Evolutionary conservation across 2,888 invertebrate genomes (phyloP).

Genomic region (Lymantria monacha): DNA sequence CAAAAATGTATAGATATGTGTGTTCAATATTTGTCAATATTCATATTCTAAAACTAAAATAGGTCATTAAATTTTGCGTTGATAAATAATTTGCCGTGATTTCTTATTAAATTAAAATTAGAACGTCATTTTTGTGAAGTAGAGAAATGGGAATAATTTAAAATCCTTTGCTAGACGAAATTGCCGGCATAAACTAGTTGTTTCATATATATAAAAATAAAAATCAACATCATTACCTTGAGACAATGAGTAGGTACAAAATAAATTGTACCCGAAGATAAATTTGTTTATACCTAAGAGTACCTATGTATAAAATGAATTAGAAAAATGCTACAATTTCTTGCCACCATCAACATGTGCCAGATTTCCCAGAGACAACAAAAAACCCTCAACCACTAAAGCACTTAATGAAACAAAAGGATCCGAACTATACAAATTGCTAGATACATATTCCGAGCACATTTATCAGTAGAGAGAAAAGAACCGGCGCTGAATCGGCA

Average conservation of each 20-base stretch:
- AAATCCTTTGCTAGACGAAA: no score
- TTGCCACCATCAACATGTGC: constrained; percentile 33
- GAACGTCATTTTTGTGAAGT: no score
- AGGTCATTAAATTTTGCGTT: no score
- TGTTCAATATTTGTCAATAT: no score
- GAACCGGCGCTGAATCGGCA: constrained; percentile 68
- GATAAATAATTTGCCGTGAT: no score
- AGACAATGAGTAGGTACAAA: not conserved
- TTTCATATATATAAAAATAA: no score
- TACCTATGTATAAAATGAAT: not conserved
- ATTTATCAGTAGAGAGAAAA: constrained; percentile 72
- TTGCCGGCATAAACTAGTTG: no score
- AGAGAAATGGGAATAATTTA: no score
- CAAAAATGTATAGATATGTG: no score
- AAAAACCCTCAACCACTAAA: constrained; percentile 37
- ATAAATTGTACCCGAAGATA: not conserved
- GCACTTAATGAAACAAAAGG: constrained; percentile 65
- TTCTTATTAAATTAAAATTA: no score
- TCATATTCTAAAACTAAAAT: no score
- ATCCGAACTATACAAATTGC: constrained; percentile 58
- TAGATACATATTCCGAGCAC: constrained; percentile 68
- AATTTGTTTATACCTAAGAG: constrained; percentile 2
- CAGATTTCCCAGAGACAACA: constrained; percentile 37
- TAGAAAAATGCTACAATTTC: constrained; percentile 30
- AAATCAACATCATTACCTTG: no score